These are phyloP conservation scores for Bujurquina vittata DNA, from an alignment of 2,113 vertebrate species.

Conservation along the genomic window DNA sequence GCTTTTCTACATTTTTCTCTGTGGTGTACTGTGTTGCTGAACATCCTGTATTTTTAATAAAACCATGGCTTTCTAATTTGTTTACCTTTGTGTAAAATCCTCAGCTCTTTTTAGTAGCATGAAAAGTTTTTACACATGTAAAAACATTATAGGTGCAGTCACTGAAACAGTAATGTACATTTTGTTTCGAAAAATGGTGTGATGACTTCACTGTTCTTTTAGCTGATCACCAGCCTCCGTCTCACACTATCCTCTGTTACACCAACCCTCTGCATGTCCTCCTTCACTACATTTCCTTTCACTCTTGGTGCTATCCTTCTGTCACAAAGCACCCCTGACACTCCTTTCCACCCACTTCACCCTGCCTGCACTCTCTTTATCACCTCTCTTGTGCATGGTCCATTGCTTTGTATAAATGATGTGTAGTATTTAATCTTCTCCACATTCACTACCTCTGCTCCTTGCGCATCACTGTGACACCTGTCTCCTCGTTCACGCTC, in stretches of 20 bases:
- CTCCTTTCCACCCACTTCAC: not conserved
- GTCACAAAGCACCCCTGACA: no score
- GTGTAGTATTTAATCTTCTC: no score
- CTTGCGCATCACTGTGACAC: no score
- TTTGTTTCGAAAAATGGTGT: not conserved
- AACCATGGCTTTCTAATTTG: not conserved
- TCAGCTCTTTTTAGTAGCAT: not conserved
- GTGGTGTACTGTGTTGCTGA: not conserved
- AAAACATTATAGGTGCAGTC: not conserved
- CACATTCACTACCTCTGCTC: not conserved
- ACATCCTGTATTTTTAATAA: not conserved
- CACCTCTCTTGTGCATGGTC: not conserved
- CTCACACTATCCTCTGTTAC: no score
- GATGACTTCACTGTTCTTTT: not conserved
- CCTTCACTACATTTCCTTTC: no score
- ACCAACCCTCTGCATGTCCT: no score
- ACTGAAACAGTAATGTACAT: not conserved
- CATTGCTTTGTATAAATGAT: no score
- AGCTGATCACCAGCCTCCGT: not conserved
- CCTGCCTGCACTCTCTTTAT: no score
- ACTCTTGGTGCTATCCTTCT: no score
- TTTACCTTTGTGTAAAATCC: not conserved
- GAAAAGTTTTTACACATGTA: not conserved
- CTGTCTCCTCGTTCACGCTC: not conserved
- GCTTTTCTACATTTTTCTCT: not conserved